These are phyloP conservation scores for Drosophila micromelanica DNA, from an alignment of 1,140 invertebrate species.

Conservation along the genomic window DNA sequence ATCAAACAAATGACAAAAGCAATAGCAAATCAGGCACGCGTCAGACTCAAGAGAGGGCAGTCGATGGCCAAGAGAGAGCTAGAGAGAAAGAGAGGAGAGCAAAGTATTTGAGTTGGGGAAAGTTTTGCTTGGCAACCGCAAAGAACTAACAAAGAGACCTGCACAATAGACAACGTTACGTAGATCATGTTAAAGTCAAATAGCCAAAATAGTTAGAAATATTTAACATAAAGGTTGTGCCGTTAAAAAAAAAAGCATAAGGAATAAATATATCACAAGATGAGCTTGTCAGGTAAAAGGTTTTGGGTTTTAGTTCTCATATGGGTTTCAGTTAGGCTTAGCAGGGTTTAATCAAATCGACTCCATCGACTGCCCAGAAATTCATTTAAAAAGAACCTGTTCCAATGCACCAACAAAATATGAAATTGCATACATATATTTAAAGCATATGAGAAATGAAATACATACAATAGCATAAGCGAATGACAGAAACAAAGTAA, in stretches of 20 bases:
- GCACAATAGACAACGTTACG: slow-evolving; percentile 21
- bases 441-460: slow-evolving; percentile 62
- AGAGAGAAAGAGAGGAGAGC: neutral
- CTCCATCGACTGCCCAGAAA: slow-evolving; percentile 26
- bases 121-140: neutral
- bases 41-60: slow-evolving; percentile 9
- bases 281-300: slow-evolving; percentile 1
- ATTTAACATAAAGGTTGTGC: slow-evolving; percentile 37
- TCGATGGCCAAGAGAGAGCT: slow-evolving; percentile 14
- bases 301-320: neutral
- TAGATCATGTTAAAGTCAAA: slow-evolving; percentile 19
- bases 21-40: slow-evolving; percentile 32
- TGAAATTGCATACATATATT: slow-evolving; percentile 43
- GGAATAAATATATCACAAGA: neutral
- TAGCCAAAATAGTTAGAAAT: slow-evolving; percentile 15
- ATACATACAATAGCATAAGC: slow-evolving; percentile 24
- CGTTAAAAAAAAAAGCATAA: slow-evolving; percentile 1
- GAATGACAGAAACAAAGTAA: slow-evolving; percentile 33
- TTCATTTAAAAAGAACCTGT: slow-evolving; percentile 24
- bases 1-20: slow-evolving; percentile 22
- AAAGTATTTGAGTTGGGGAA: neutral
- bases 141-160: slow-evolving; percentile 16
- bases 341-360: slow-evolving; percentile 1
- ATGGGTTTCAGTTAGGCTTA: slow-evolving; percentile 8
- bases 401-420: slow-evolving; percentile 63